Evolutionary conservation across 2,797 vertebrate species (phyloP), one percentile per base, ranked within the genome.

Genomic region (Eidolon dupreanum): DNA sequence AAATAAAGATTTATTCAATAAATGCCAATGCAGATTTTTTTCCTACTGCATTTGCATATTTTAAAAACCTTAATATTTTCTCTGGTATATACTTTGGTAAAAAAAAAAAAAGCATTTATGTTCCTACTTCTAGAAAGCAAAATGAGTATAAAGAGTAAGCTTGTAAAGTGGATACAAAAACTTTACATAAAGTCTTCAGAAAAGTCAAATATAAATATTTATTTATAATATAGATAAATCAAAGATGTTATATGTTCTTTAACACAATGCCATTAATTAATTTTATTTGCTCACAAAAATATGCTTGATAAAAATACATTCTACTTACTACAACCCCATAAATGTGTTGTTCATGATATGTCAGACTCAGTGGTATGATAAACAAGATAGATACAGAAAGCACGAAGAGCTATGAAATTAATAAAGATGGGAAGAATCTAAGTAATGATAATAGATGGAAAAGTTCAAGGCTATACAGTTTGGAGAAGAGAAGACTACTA

Each of bases 401-500:
- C 90, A 97, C 93, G 17, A 95, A 95, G 91, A 96, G 81, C 89
- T 97, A 97, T 49, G 43, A 84, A 94, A 93, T 94, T 95, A 84
- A 95, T 96, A 90, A 79, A 94, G 97, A 97, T 98, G 94, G 88
- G 97, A 70, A 91, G 85, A 92, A 59, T 97, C 97, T 97, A 96
- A 95, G 94, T 36, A 93, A 95, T 86, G 97, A 51, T 43, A 95
- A 96, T 88, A 97, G 83, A 96, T 57, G 97, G 94, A 97, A 97
- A 97, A 97, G 49, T 88, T 97, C 90, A 97, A 74, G 86, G 94
- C 88, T 97, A 96, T 83, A 96, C 97, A 98, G 94, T 95, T 93
- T 98, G 97, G 97, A 98, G 98, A 98, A 97, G 92, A 97, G 96
- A 94, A 97, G 93, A 26, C 96, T 97, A 97, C 78, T 92, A 94